Base-by-base conservation (phyloP, 2,888 invertebrate species). In the Campoplex capitator region DNA sequence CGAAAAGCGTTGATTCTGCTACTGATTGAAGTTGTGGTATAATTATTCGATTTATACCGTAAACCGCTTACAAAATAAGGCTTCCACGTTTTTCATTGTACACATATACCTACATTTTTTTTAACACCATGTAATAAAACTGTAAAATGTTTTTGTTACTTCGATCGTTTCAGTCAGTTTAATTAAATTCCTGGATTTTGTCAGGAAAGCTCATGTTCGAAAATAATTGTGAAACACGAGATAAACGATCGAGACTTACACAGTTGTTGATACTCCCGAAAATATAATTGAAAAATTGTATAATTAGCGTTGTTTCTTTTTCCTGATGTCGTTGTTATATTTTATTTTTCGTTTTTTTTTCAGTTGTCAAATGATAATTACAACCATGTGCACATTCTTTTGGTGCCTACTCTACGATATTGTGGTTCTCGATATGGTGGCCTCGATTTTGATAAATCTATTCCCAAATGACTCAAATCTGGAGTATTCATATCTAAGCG, bases 391-490 rank as follows among this genome's bases (percentile, higher is more conserved):
- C 80, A 84, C 58, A 84, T 81, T 62, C 54, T 68, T 62, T 77
- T 74, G 28, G 51, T 58, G 70, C 73, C 62, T 0, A 78, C 73
- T 23, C 51, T 42, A 35, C 70, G 84, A 78, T 75, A 82, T 48
- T 38, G 81, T 2, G 84, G 82, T 18, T 84, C 74, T 11, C 75
- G 45, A 51, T 54, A 7, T 13, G 32, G 35, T n/a, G 62, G 68
- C 11, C 54, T 77, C 58, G 77, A 68, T 38, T 42, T 42, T 13
- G 67, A 45, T 35, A 87, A 84, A 75, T 84, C 79, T 16, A 89
- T 86, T 68, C 88, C 87, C 38, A 89, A 76, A 58, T 89, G 86
- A 48, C 84, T 81, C 56, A 89, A 75, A 84, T 90, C 88, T 32
- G 88, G 89, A 76, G 78, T 85, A 68, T 89, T 88, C 82, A 76